Evolutionary conservation across 2,113 vertebrate species (phyloP).

Genomic region (Struthidea cinerea): DNA sequence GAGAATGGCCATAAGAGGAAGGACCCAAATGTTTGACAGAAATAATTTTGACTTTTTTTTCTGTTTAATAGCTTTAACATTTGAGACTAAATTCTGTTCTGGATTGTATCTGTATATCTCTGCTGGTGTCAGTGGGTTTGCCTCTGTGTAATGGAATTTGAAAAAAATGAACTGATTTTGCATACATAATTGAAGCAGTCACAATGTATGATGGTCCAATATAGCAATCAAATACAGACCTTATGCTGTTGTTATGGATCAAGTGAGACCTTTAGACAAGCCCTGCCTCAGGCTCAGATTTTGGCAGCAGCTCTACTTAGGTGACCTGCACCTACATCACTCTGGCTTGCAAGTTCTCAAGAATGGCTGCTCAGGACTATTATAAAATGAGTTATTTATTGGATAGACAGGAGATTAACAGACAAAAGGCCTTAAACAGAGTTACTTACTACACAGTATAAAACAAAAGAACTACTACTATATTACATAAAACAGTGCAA

Average conservation of each 20-base stretch:
- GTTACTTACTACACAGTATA: background rate
- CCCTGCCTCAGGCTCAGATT: background rate
- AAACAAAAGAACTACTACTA: background rate
- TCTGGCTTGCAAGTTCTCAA: rapidly evolving
- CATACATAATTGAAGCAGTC: background rate
- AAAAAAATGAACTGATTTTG: background rate
- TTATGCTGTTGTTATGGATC: background rate
- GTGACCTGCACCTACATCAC: background rate
- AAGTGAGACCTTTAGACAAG: background rate
- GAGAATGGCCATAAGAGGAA: background rate
- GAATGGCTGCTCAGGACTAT: background rate
- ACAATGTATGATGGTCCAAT: background rate
- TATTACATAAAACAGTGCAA: background rate
- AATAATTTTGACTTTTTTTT: background rate
- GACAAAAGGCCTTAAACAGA: background rate
- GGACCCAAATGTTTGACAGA: background rate
- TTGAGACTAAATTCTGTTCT: background rate
- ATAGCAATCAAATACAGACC: background rate
- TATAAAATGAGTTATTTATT: background rate
- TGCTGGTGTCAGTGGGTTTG: background rate
- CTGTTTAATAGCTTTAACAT: background rate
- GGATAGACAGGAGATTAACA: background rate
- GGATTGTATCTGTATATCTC: background rate
- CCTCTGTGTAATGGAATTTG: background rate
- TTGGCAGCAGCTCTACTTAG: background rate